Evolutionary conservation across 1,140 invertebrate species (phyloP), one percentile per base, ranked within the genome.

Genomic region (Caenorhabditis brenneri): DNA sequence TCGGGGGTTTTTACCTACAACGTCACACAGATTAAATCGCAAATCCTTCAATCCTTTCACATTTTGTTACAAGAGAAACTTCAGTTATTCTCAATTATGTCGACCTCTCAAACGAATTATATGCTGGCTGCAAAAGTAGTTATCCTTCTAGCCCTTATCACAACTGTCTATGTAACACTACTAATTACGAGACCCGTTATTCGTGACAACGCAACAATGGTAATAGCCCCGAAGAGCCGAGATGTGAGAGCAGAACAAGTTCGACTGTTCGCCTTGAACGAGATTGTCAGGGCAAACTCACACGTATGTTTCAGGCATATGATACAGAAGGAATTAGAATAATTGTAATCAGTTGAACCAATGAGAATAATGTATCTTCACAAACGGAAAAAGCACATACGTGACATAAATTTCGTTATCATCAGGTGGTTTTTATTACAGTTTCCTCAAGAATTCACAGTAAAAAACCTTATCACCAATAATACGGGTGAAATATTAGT

Each of bases 11-110:
- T 55, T n/a, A 9, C 9, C n/a, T 42, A 74, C 27, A 46, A 74
- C 65, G 36, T 42, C 36, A 42, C 36, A 74, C 29, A 65, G 58
- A 36, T 74, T 42, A 27, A 42, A 74, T 36, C 7, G 22, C 9
- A 74, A 74, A 74, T 74, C 65, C n/a, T 9, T 24, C 36, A 27
- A 46, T 74, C 36, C 65, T 39, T 42, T 74, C 65, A 46, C 10
- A 46, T 33, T 74, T n/a, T 9, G 36, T n/a, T 39, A 46, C n/a
- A 24, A 22, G n/a, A 10, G 36, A 42, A 39, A 24, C n/a, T 74
- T 42, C 65, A 74, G 12, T 42, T 42, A 42, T 74, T 39, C 24
- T 22, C 36, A 74, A 42, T 24, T n/a, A 65, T 65, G 65, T 74
- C 24, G 36, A 12, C 58, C 15, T 1, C 29, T 15, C 29, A 65